A percentile compares a stretch with the other conserved stretches of the same genome.
Conservation (phyloP, 2,113 vertebrate genomes). For the Indicator maculatus region DNA sequence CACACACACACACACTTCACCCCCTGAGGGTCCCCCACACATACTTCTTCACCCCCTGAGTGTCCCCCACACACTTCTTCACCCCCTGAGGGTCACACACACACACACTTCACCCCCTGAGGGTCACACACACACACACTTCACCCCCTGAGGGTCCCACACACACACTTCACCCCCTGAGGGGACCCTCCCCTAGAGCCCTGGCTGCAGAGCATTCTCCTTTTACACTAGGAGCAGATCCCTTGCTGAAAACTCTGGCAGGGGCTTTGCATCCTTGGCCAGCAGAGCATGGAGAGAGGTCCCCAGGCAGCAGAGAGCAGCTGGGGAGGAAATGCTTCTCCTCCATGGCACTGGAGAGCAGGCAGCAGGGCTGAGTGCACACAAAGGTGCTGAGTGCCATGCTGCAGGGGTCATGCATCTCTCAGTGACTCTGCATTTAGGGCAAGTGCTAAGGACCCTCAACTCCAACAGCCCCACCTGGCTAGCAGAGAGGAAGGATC, state of each 20-base stretch:
- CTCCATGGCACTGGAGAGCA: not conserved
- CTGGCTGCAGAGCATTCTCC: not conserved
- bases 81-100: no score
- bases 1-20: no score
- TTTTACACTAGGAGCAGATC: accelerated
- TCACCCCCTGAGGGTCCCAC: no score
- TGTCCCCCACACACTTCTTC: no score
- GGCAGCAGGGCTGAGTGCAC: not conserved
- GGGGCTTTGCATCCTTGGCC: not conserved
- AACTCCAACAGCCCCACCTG: not conserved
- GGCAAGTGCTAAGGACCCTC: no score
- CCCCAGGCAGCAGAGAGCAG: not conserved
- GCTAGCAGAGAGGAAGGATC: not conserved
- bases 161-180: not conserved
- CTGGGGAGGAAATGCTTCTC: not conserved
- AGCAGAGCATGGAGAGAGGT: not conserved
- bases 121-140: no score
- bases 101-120: no score
- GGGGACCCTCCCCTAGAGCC: accelerated
- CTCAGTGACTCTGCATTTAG: not conserved
- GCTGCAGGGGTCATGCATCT: no score
- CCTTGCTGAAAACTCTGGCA: not conserved
- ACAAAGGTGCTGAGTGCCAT: no score
- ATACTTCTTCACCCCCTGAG: no score
- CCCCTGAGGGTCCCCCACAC: no score